Conservation (phyloP, 2,113 vertebrate genomes). For the Eleginops maclovinus region DNA sequence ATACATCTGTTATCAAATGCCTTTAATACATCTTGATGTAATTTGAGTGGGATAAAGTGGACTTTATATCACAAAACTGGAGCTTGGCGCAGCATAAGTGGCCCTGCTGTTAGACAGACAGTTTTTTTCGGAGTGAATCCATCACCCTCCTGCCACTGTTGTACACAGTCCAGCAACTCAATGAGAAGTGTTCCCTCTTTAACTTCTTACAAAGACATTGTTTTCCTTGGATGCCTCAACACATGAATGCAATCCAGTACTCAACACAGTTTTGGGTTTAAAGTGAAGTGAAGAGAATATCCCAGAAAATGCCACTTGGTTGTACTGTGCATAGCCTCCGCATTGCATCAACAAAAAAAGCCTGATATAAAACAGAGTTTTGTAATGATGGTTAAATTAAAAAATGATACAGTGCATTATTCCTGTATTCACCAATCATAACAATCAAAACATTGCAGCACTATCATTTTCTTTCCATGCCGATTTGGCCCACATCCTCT, state of each 20-base stretch:
- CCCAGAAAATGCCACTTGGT: neutral
- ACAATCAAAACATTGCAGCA: neutral
- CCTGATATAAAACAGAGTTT: neutral
- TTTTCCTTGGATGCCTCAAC: neutral
- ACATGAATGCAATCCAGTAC: neutral
- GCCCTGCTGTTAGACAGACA: constrained; percentile 44
- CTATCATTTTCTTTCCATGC: neutral
- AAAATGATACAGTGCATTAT: neutral
- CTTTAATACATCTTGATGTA: constrained; percentile 27
- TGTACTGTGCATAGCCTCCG: neutral
- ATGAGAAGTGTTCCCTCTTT: neutral
- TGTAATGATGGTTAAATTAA: neutral
- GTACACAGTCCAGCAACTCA: constrained; percentile 4
- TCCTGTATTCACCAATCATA: neutral
- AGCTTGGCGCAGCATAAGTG: constrained; percentile 22
- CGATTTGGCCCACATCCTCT: neutral
- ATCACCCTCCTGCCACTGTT: constrained; percentile 13
- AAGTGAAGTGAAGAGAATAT: neutral
- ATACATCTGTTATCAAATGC: constrained; percentile 8
- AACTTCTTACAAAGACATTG: neutral
- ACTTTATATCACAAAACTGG: constrained; percentile 33
- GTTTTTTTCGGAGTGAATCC: constrained; percentile 25
- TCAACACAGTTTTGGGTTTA: neutral
- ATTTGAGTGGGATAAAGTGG: constrained; percentile 19
- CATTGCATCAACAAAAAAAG: neutral